Base-by-base conservation (phyloP, 2,888 invertebrate genomes). In the Himalopsyche kuldschensis region DNA sequence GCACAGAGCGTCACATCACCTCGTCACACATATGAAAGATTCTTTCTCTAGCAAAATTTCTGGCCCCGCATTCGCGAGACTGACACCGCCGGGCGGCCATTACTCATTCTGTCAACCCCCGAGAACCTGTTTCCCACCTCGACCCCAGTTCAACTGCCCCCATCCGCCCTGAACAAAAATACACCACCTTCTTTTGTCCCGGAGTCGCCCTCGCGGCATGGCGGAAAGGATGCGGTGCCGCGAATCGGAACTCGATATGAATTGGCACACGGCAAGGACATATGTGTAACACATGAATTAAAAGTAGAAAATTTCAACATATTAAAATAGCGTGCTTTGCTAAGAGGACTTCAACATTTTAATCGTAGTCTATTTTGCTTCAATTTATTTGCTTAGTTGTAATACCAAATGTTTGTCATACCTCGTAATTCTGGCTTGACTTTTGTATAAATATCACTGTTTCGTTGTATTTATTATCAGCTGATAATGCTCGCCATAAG, bases 21-120 rank as follows among this genome's bases (percentile, higher is more conserved):
- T 41, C 47, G 78, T 41, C 78, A 35, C 69, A 69, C 69, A 69
- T 69, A 69, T 69, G 69, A 69, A 69, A 69, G 69, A 69, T 69
- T 69, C 30, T 69, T 69, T 69, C 69, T 69, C 69, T 76, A 20
- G 35, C 76, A 32, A 76, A 76, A 76, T 41, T 32, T 32, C 41
- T 76, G 32, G 47, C 46, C 41, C 78, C 78, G 47, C 79, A 82
- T 75, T 78, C 75, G 80, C 78, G 89, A 86, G 85, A 90, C 88
- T 89, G 89, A 89, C 89, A 89, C 89, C 88, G 87, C 30, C 27
- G 69, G 24, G 81, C 87, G 88, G 88, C 88, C 90, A 91, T 92
- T 91, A 90, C 89, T 92, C 91, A 91, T 90, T 87, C 89, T 90
- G 91, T 91, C 92, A 88, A 90, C 91, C 92, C 91, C 89, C 90